Conservation (phyloP, 2,113 vertebrate species). For the Sphyrna mokarran region DNA sequence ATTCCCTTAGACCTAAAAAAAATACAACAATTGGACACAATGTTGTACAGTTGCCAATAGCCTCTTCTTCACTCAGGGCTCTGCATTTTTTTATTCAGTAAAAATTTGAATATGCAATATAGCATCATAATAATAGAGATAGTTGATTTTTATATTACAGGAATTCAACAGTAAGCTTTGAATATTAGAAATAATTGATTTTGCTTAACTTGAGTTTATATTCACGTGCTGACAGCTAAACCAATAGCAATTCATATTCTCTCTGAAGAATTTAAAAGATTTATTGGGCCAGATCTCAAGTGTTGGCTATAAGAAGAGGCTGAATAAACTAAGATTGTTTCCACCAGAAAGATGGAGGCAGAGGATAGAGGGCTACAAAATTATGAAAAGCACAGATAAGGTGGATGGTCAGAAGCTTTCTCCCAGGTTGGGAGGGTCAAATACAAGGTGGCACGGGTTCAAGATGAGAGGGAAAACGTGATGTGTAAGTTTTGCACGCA, state of each 20-base stretch:
- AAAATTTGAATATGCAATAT: neutral
- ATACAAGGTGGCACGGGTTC: no score
- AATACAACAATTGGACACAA: neutral
- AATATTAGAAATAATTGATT: neutral
- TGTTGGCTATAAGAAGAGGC: no score
- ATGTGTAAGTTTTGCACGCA: no score
- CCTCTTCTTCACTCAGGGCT: neutral
- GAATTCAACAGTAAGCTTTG: neutral
- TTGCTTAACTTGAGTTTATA: neutral
- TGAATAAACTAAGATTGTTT: no score
- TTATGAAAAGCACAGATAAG: no score
- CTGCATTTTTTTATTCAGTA: neutral
- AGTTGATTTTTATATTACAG: neutral
- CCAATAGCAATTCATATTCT: neutral
- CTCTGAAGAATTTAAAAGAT: neutral
- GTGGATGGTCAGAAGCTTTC: no score
- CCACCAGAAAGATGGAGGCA: no score
- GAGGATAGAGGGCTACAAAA: no score
- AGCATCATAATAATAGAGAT: neutral
- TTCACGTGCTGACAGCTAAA: neutral
- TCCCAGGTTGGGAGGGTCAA: no score
- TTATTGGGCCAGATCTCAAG: no score
- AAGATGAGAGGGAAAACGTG: no score
- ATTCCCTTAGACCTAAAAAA: neutral
- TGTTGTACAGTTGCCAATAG: neutral